Base-by-base conservation (phyloP, 2,113 vertebrate species). In the Percopsis transmontana region DNA sequence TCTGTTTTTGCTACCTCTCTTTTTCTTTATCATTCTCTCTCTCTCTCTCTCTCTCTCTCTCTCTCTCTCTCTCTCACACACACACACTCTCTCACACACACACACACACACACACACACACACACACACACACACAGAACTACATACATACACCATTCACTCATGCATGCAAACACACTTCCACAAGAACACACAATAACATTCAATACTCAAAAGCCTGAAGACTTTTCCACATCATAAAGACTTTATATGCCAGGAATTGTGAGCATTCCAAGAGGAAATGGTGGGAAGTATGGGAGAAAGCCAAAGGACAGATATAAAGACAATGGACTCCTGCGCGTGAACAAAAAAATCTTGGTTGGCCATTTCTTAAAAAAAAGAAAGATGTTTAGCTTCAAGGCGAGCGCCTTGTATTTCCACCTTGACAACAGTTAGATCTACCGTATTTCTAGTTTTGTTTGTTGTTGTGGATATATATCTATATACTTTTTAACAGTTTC, bases 221-320 rank as follows among this genome's bases (percentile, higher is more conserved):
- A 81, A 77, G 59, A 78, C 82, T 85, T 82, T 68, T 66, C 79
- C 84, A 77, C 87, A 82, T 81, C 81, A 80, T 80, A 83, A 79
- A 82, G 87, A 88, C 85, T 85, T 84, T 71, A 64, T 75, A 74
- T 77, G 81, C 58, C 82, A 60, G 70, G 60, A 78, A 83, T 80
- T 72, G 82, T 75, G 87, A 92, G 84, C 90, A 90, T 92, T 93
- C 88, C 89, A 90, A 85, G 84, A 85, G 76, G 74, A 79, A 66
- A 71, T 39, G 12, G 62, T 33, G 44, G 47, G 45, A 44, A 24
- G 61, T 39, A 24, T 67, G 21, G 42, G 58, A 24, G 21, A 13
- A 19, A n/a, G 12, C 16, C 24, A 2, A 14, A 8, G 54, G 23
- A 19, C 8, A 8, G 11, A 16, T 45, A 16, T 45, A 16, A 14